Evolutionary conservation across 2,888 invertebrate species (phyloP).

Genomic region (Drosophila aldrichi): DNA sequence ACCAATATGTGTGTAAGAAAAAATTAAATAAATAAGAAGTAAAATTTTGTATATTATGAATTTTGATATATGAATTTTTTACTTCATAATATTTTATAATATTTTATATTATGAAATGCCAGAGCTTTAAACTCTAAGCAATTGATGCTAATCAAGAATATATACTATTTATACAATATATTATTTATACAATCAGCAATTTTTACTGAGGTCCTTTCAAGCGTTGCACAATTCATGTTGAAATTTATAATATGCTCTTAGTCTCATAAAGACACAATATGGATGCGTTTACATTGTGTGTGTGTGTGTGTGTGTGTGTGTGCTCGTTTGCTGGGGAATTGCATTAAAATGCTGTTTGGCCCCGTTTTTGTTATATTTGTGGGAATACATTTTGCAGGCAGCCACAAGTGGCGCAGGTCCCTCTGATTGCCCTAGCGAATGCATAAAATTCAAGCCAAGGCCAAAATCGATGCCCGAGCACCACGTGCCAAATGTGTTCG

Average conservation of each 20-base stretch:
- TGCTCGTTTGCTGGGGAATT: constrained; percentile 57
- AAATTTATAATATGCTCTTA: background rate
- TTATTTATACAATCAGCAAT: background rate
- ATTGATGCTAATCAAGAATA: background rate
- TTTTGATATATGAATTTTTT: too few relatives aligned
- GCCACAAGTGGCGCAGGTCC: constrained; percentile 10
- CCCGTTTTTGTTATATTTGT: constrained; percentile 50
- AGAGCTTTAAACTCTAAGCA: too few relatives aligned
- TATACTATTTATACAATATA: background rate
- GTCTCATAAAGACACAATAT: constrained; percentile 40
- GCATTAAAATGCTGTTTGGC: constrained; percentile 50
- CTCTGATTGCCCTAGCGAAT: constrained; percentile 27
- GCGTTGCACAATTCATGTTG: background rate
- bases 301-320: background rate
- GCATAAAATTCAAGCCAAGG: background rate
- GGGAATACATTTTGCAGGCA: constrained; percentile 34
- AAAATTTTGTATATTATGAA: too few relatives aligned
- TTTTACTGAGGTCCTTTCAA: background rate
- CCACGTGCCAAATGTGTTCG: constrained; percentile 46
- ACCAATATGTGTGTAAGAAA: background rate
- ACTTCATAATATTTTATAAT: too few relatives aligned
- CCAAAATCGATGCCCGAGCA: constrained; percentile 29
- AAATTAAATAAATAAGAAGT: too few relatives aligned
- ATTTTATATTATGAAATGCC: too few relatives aligned
- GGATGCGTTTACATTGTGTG: constrained; percentile 26